A percentile compares a stretch with the other conserved stretches of the same genome.
These are phyloP conservation scores for Ciconia nigra DNA, from an alignment of 2,797 vertebrate genomes.

Conservation along the genomic window DNA sequence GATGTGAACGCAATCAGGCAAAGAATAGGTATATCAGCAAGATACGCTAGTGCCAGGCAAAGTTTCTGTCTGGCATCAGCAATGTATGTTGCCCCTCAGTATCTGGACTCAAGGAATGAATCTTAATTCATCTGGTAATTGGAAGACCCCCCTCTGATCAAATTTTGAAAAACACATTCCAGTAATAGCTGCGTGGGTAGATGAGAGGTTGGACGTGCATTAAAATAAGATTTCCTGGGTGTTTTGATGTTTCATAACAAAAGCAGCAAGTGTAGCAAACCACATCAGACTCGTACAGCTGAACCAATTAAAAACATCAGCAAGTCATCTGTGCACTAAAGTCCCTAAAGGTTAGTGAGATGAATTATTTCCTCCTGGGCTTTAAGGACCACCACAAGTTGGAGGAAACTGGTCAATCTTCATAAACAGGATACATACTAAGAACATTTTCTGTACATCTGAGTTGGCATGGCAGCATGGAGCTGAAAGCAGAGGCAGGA, in stretches of 20 bases:
- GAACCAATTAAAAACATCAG: slow-evolving; percentile 27
- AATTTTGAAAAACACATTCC: neutral
- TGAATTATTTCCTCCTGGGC: neutral
- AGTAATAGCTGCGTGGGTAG: slow-evolving; percentile 9
- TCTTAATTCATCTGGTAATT: neutral
- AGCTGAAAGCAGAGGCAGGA: neutral
- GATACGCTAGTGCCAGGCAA: neutral
- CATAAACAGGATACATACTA: neutral
- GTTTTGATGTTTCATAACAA: slow-evolving; percentile 11
- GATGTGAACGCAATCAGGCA: neutral
- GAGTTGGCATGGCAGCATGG: neutral
- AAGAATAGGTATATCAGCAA: neutral
- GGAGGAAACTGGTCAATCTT: neutral
- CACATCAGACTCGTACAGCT: neutral
- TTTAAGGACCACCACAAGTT: neutral
- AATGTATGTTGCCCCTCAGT: neutral
- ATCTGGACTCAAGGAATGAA: neutral
- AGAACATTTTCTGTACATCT: neutral
- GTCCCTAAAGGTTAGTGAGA: neutral
- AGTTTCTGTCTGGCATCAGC: neutral
- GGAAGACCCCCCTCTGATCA: neutral
- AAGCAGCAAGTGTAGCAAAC: slow-evolving; percentile 43
- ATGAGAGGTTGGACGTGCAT: neutral
- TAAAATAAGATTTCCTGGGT: neutral
- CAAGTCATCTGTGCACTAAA: neutral